These are phyloP conservation scores for Spatula clypeata DNA, from an alignment of 2,797 vertebrate genomes.

Conservation along the genomic window DNA sequence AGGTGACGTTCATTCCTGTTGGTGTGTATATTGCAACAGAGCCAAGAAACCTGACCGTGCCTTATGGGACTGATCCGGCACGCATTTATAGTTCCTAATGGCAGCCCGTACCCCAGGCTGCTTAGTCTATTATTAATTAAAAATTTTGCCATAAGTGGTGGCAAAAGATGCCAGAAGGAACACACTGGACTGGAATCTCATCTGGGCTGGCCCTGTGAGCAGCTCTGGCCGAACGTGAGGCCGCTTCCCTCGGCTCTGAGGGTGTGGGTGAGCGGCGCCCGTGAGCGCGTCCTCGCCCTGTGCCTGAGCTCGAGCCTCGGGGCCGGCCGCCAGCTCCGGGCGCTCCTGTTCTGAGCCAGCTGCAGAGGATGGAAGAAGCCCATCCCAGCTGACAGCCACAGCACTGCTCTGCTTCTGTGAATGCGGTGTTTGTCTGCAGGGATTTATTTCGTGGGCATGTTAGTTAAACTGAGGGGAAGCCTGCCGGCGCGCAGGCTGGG, in stretches of 20 bases:
- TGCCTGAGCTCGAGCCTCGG: fast-evolving
- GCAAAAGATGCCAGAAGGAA: neutral
- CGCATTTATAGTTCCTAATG: neutral
- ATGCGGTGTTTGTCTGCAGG: neutral
- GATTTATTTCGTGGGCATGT: neutral
- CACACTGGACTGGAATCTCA: fast-evolving
- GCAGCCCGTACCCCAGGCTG: neutral
- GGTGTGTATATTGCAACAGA: fast-evolving
- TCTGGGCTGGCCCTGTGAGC: neutral
- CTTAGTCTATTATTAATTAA: neutral
- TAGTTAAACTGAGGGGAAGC: neutral
- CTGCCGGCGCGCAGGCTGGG: neutral
- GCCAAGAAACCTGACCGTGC: neutral
- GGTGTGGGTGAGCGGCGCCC: neutral
- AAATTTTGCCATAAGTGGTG: neutral
- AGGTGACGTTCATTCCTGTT: fast-evolving
- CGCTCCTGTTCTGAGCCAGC: neutral
- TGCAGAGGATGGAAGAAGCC: fast-evolving
- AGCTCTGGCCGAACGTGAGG: fast-evolving
- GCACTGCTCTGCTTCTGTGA: neutral
- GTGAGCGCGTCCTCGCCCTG: fast-evolving
- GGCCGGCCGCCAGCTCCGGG: neutral
- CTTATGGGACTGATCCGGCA: neutral
- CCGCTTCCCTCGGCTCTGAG: neutral
- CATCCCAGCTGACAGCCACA: neutral